Conservation (phyloP, 2,797 vertebrate genomes). For the Anolis apletophallus region DNA sequence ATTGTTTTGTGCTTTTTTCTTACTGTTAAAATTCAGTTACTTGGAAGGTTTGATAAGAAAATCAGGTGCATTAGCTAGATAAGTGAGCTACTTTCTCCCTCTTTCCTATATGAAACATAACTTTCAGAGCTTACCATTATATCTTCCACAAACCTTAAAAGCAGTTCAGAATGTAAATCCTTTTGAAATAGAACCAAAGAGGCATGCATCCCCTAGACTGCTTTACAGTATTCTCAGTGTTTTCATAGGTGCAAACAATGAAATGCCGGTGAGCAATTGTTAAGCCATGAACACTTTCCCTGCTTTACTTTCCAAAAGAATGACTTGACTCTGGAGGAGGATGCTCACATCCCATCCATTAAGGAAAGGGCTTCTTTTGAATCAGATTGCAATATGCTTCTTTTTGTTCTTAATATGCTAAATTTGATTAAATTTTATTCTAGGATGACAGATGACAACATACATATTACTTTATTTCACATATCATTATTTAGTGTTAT, state of each 20-base stretch:
- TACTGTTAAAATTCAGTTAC: neutral
- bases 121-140: neutral
- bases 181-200: neutral
- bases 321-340: neutral
- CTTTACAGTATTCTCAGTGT: neutral
- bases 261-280: neutral
- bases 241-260: neutral
- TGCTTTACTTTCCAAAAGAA: neutral
- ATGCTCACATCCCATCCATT: neutral
- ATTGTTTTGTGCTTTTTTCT: neutral
- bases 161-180: neutral
- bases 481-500: neutral
- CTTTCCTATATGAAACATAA: neutral
- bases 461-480: neutral
- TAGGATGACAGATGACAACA: neutral
- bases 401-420: constrained; percentile 9
- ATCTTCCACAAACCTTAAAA: neutral
- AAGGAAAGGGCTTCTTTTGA: neutral
- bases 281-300: neutral
- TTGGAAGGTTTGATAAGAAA: neutral
- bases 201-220: neutral
- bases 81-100: neutral
- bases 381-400: neutral
- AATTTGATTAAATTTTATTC: neutral
- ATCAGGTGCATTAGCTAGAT: neutral